Conservation (phyloP, 2,113 vertebrate genomes). For the Mastomys natalensis region DNA sequence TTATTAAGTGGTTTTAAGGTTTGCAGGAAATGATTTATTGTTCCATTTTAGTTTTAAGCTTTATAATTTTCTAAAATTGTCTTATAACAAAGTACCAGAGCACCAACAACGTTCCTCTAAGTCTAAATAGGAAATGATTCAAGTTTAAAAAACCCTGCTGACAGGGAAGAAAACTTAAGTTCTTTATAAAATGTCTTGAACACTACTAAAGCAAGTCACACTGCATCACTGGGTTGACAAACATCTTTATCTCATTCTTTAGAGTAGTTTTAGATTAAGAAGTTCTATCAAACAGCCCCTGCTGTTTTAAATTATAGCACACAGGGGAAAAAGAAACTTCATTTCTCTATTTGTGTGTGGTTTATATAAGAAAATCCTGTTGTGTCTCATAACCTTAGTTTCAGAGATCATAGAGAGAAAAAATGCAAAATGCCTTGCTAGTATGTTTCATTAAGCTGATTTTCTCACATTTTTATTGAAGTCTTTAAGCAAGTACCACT, state of each 20-base stretch:
- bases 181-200: constrained; percentile 66
- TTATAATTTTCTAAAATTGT: constrained; percentile 49
- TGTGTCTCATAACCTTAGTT: neutral
- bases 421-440: constrained; percentile 20
- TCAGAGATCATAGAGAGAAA: neutral
- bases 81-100: neutral
- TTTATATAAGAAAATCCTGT: constrained; percentile 60
- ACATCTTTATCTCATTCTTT: constrained; percentile 55
- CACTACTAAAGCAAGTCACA: constrained; percentile 33
- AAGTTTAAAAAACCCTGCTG: constrained; percentile 66
- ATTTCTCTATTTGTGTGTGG: constrained; percentile 46
- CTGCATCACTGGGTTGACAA: constrained; percentile 36
- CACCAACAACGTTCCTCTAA: constrained; percentile 35
- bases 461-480: constrained; percentile 54
- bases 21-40: neutral
- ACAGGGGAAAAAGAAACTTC: neutral
- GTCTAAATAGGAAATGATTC: constrained; percentile 55
- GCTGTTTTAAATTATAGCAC: constrained; percentile 71
- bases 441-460: constrained; percentile 49
- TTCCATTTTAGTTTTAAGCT: constrained; percentile 20
- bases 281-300: constrained; percentile 51
- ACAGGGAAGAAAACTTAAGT: constrained; percentile 45
- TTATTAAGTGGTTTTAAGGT: constrained; percentile 37
- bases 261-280: constrained; percentile 66
- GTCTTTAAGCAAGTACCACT: neutral